Conservation (phyloP, 2,113 vertebrate species). For the Psilopsiagon aurifrons region DNA sequence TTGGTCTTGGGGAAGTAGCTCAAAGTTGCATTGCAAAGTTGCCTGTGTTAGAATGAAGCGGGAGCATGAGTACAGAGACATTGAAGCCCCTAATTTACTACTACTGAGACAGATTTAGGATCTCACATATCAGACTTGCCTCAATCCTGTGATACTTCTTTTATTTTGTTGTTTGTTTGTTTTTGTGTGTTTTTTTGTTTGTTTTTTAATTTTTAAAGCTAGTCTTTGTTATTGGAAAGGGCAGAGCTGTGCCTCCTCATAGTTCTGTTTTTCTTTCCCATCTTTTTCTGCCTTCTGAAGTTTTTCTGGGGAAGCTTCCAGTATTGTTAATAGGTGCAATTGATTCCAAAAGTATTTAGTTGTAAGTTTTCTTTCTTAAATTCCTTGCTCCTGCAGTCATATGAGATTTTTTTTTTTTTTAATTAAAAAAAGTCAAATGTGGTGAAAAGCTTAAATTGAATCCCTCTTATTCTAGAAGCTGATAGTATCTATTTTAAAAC, state of each 20-base stretch:
- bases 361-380: not conserved
- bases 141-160: not conserved
- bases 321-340: not conserved
- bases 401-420: not conserved
- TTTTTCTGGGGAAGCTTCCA: not conserved
- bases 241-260: not conserved
- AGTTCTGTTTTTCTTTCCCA: not conserved
- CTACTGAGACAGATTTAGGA: not conserved
- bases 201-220: not conserved
- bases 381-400: not conserved
- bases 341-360: not conserved
- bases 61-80: accelerated
- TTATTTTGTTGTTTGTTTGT: not conserved
- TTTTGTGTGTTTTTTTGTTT: not conserved
- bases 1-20: not conserved
- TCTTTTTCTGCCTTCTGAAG: not conserved
- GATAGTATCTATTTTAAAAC: not conserved
- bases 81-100: not conserved
- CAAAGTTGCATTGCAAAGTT: not conserved
- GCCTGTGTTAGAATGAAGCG: not conserved
- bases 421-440: not conserved
- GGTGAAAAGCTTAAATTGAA: not conserved
- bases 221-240: not conserved
- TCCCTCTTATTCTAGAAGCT: not conserved
- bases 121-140: not conserved